Base-by-base conservation (phyloP, 2,113 vertebrate genomes). In the Leucopsar rothschildi region DNA sequence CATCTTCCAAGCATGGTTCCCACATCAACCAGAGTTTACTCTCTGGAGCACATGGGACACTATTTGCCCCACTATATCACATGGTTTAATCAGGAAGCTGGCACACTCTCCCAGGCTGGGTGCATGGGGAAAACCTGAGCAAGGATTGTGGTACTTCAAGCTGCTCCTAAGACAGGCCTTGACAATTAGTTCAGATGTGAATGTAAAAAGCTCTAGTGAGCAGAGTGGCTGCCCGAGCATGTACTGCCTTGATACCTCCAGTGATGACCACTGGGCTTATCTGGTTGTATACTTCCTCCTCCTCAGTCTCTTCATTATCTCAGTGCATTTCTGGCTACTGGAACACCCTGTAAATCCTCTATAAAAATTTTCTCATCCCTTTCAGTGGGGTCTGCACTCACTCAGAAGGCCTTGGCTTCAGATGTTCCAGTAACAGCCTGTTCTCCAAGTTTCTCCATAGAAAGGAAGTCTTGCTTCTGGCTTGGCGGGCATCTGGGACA, bases 231-330 rank as follows among this genome's bases (percentile, higher is more conserved):
- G 33, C 47, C 37, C 2, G 8, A 71, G 71, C 47, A 42, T 2
- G 0, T 55, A 15, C 52, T 75, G 35, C 76, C 42, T 69, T 44
- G 8, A 11, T n/a, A 35, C 9, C 31, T 91, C 35, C 65, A 40
- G 50, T 0, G 0, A 57, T 45, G 31, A 70, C 33, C 52, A 31
- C n/a, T 33, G 50, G 81, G n/a, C 4, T 4, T 37, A 37, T 37
- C 50, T 59, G 33, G 13, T 59, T 50, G 19, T 59, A 37, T 4
- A 20, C 14, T 84, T 20, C 45, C 24, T 60, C 39, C 28, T 90
- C 21, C 31, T 57, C 45, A 40, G 70, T 42, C 22, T 75, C 55
- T 69, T 57, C 33, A 56, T n/a, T 33, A n/a, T 76, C 76, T 73
- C 45, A 64, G 9, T 82, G 39, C 59, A 37, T 8, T 59, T 60